Evolutionary conservation across 2,888 invertebrate genomes (phyloP).

Genomic region (Phortica okadai): DNA sequence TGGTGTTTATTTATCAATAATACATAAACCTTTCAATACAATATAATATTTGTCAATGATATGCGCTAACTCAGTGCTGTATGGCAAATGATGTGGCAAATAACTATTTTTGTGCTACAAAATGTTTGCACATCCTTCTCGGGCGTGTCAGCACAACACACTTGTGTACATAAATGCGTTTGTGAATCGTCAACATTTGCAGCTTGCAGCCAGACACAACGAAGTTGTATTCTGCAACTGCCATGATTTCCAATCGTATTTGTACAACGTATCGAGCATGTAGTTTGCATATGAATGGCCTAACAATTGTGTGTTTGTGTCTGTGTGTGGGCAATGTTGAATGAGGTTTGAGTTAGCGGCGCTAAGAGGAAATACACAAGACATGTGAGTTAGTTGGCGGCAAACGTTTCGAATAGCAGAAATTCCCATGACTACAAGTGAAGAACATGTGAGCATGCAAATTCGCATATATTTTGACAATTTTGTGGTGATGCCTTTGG

Average conservation of each 20-base stretch:
- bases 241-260: slow-evolving; percentile 1
- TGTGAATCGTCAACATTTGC: not conserved
- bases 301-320: not conserved
- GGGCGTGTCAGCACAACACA: too few relatives aligned
- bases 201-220: slow-evolving; percentile 1
- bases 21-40: too few relatives aligned
- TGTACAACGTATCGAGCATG: not conserved
- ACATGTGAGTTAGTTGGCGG: not conserved
- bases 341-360: not conserved
- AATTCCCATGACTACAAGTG: slow-evolving; percentile 13
- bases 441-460: not conserved
- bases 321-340: not conserved
- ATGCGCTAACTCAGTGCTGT: not conserved
- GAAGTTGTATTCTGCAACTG: not conserved
- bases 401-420: not conserved
- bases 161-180: not conserved
- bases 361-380: not conserved
- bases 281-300: slow-evolving; percentile 18
- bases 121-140: not conserved
- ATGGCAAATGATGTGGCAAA: not conserved
- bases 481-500: slow-evolving; percentile 46
- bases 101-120: not conserved
- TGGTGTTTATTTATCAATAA: too few relatives aligned
- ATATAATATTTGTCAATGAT: too few relatives aligned
- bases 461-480: slow-evolving; percentile 39